Evolutionary conservation across 1,140 invertebrate species (phyloP), one percentile per base, ranked within the genome.

Genomic region (Drosophila littoralis): DNA sequence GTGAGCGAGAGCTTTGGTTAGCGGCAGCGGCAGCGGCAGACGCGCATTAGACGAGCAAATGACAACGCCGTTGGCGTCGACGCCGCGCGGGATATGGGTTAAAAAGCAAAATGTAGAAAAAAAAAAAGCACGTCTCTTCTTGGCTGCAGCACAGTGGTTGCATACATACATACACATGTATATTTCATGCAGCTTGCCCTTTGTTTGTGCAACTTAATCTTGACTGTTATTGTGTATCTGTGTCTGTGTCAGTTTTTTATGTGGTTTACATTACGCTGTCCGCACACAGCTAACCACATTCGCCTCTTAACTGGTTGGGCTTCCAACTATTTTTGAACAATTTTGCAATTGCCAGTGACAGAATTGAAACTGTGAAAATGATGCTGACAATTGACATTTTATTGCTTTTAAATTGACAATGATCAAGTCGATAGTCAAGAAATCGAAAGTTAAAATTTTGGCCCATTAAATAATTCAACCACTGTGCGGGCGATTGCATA

Each of bases 401-500:
- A 89, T 86, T 61, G 83, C 83, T 86, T 89, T 86, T 86, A 79
- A 86, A 86, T 86, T 86, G 84, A 65, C 52, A 35, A 38, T 59
- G 12, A 12, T 51, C 13, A 8, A 45, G 58, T 52, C 12, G n/a
- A 73, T 35, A 42, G 51, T 6, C 22, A 8, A 58, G 8, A 43
- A 71, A 67, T 69, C 50, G 50, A 64, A 71, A 68, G 10, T 43
- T 22, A 28, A 28, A 28, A 5, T 4, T 51, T 42, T 22, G 9
- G 15, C 10, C 15, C 55, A 61, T 68, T 73, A 32, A 67, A 45
- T 45, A 46, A 46, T 9, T 59, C 17, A 36, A 40, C 72, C 83
- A 86, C 73, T 80, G 84, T 86, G 84, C 84, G 68, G 79, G 80
- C 79, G 57, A 59, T 86, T 86, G 80, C 83, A 89, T 86, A 86